phyloP scores from a whole-genome alignment of 2,797 vertebrate species.

The Sebastes hubbsi region DNA sequence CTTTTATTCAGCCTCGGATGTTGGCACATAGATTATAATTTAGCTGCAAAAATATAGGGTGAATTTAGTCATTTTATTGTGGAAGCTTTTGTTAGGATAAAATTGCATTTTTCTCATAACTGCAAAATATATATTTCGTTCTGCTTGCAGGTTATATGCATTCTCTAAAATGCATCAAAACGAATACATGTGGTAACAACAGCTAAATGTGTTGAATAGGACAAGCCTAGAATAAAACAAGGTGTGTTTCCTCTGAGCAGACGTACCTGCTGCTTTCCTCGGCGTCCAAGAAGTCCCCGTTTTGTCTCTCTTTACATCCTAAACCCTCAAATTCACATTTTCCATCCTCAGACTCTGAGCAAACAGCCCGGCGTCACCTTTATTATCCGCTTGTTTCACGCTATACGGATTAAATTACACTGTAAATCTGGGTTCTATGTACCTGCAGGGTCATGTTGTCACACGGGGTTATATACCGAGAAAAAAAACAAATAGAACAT shows the following conservation, averaged over 20 bases:
- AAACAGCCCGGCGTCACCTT: constrained; percentile 62
- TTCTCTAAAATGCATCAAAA: constrained; percentile 1
- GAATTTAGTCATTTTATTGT: background rate
- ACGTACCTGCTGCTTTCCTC: constrained; percentile 71
- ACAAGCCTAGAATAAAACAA: constrained; percentile 21
- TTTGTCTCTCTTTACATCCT: constrained; percentile 33
- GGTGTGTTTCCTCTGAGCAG: constrained; percentile 29
- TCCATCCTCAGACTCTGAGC: constrained; percentile 41
- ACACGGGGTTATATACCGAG: background rate
- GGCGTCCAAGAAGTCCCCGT: constrained; percentile 21
- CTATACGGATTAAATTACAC: constrained; percentile 62
- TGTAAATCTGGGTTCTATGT: constrained; percentile 20
- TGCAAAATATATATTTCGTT: constrained; percentile 3
- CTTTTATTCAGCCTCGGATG: background rate
- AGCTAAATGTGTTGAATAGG: background rate
- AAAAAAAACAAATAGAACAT: background rate
- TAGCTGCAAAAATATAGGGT: background rate
- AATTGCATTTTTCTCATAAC: background rate
- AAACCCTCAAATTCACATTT: constrained; percentile 27
- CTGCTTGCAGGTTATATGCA: background rate
- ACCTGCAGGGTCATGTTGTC: constrained; percentile 41
- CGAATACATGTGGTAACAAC: background rate
- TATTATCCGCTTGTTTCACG: constrained; percentile 76
- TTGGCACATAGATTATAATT: background rate
- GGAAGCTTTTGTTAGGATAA: background rate